Evolutionary conservation across 2,888 invertebrate species (phyloP).

Genomic region (Oscheius myriophilus): DNA sequence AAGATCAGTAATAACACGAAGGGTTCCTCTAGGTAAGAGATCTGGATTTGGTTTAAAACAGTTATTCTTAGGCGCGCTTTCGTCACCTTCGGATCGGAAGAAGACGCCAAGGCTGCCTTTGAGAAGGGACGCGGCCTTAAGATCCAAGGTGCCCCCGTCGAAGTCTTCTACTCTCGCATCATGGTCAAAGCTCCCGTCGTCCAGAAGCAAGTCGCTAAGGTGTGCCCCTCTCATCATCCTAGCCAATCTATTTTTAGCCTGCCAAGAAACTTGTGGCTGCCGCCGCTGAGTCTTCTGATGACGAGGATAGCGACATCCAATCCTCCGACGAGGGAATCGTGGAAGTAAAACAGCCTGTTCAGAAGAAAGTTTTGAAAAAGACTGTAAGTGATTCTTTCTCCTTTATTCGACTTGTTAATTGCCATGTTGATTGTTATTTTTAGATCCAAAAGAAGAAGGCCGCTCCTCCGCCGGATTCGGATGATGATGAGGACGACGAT

Average conservation of each 20-base stretch:
- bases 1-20: conserved; percentile 27
- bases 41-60: neutral
- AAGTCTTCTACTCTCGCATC: conserved; percentile 44
- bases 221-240: neutral
- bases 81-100: conserved; percentile 54
- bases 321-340: conserved; percentile 56
- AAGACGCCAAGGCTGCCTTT: conserved; percentile 58
- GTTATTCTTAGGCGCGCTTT: conserved; percentile 34
- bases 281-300: conserved; percentile 31
- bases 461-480: neutral
- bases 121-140: conserved; percentile 54
- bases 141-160: conserved; percentile 39
- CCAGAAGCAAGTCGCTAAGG: conserved; percentile 15
- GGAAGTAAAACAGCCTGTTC: conserved; percentile 42
- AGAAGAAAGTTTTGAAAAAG: conserved; percentile 36
- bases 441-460: conserved; percentile 4
- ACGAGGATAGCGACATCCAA: conserved; percentile 43
- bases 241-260: neutral
- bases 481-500: conserved; percentile 28
- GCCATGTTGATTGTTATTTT: too few species aligned
- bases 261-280: neutral
- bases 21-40: neutral
- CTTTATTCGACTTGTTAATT: too few species aligned
- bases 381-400: conserved; percentile 7
- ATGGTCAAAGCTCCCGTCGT: conserved; percentile 4